phyloP scores from a whole-genome alignment of 1,140 invertebrate species.

The Contarinia nasturtii region DNA sequence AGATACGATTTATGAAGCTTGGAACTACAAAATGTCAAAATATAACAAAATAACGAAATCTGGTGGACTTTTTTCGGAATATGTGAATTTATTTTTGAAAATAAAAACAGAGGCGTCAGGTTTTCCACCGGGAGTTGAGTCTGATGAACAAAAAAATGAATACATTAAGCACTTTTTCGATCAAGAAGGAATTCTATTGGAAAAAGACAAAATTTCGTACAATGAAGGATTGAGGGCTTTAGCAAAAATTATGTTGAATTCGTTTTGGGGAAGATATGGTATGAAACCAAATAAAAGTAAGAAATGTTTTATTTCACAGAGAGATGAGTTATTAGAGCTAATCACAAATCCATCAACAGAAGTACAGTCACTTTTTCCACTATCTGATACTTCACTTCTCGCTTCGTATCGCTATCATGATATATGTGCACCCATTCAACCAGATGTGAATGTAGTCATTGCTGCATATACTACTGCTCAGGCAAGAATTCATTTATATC shows the following conservation, averaged over 20 bases:
- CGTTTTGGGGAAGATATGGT: slow-evolving; percentile 8
- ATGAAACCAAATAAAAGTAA: neutral
- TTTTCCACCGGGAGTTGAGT: neutral
- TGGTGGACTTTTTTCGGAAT: neutral
- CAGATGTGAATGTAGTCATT: neutral
- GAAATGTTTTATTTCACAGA: no score
- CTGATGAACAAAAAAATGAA: neutral
- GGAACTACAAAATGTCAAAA: neutral
- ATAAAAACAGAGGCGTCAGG: neutral
- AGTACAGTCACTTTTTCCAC: no score
- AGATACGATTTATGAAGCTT: neutral
- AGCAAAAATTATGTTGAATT: slow-evolving; percentile 5
- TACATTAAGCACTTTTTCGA: neutral
- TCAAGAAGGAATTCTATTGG: neutral
- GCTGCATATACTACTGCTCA: neutral
- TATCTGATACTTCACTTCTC: no score
- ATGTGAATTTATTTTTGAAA: neutral
- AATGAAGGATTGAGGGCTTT: slow-evolving; percentile 1
- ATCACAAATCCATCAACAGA: no score
- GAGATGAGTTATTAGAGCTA: no score
- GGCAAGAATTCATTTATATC: neutral
- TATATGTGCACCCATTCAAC: no score
- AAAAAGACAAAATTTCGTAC: neutral
- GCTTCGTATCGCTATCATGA: no score
- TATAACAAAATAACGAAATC: neutral